Evolutionary conservation across 1,140 invertebrate species (phyloP).

Genomic region (Brachionus koreanus): DNA sequence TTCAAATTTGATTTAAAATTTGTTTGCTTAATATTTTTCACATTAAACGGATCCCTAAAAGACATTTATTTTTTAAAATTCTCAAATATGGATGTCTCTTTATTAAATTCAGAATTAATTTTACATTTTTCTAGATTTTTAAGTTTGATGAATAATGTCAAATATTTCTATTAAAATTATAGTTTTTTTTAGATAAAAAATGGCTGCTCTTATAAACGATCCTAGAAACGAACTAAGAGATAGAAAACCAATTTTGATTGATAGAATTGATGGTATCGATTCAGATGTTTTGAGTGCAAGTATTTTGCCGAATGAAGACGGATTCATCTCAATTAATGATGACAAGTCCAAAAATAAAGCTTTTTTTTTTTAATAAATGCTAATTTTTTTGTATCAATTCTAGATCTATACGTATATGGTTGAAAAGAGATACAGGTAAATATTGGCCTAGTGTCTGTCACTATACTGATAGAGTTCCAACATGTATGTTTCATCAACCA

Average conservation of each 20-base stretch:
- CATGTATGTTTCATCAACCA: constrained; percentile 74
- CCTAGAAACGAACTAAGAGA: constrained; percentile 63
- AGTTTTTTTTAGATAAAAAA: constrained; percentile 55
- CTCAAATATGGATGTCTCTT: background rate
- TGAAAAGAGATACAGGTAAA: constrained; percentile 94
- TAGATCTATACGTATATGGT: constrained; percentile 91
- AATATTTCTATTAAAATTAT: background rate
- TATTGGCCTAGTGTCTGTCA: constrained; percentile 99
- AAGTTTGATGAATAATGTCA: background rate
- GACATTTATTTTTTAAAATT: background rate
- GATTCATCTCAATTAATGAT: constrained; percentile 92
- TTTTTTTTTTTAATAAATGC: background rate
- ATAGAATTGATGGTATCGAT: constrained; percentile 83
- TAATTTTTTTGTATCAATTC: constrained; percentile 52
- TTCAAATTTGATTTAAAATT: too few relatives aligned
- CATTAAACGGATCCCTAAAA: too few relatives aligned
- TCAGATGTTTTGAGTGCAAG: constrained; percentile 86
- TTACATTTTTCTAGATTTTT: background rate
- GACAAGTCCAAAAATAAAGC: constrained; percentile 72
- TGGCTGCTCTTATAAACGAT: constrained; percentile 92
- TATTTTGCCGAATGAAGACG: constrained; percentile 86
- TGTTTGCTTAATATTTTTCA: too few relatives aligned
- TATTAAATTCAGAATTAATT: background rate
- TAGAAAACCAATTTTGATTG: constrained; percentile 79
- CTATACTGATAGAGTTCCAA: constrained; percentile 74